A percentile compares a stretch with the other conserved stretches of the same genome.
These are phyloP conservation scores for Fratercula arctica DNA, from an alignment of 2,797 vertebrate species.

Conservation along the genomic window DNA sequence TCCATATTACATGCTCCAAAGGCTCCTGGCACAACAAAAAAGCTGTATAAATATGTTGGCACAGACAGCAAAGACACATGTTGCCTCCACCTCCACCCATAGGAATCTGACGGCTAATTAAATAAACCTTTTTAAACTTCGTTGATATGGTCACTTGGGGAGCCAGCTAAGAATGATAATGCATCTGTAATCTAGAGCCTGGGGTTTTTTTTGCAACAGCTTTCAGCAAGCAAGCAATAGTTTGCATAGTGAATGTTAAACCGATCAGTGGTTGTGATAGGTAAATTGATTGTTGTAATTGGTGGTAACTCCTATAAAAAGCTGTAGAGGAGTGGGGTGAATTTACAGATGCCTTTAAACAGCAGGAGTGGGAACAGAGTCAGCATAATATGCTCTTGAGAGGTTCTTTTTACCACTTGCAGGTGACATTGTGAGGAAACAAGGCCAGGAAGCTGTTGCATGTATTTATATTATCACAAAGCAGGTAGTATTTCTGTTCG, in stretches of 20 bases:
- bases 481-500: not conserved
- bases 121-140: not conserved
- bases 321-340: not conserved
- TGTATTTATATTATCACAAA: not conserved
- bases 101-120: constrained; percentile 33
- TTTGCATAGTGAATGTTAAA: not conserved
- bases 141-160: not conserved
- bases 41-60: not conserved
- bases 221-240: not conserved
- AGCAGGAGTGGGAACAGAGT: not conserved
- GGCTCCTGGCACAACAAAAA: constrained; percentile 4
- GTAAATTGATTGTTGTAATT: not conserved
- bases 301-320: not conserved
- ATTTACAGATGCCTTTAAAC: not conserved
- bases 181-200: not conserved
- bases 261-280: fast-evolving
- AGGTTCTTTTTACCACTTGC: not conserved
- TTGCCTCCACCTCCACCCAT: not conserved
- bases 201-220: not conserved
- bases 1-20: not conserved
- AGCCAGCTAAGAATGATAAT: not conserved
- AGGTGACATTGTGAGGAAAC: not conserved
- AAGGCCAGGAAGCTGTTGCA: not conserved
- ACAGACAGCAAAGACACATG: constrained; percentile 3
- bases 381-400: not conserved